A percentile compares a stretch with the other conserved stretches of the same genome.
Evolutionary conservation across 2,797 vertebrate genomes (phyloP).

Genomic region (Helarctos malayanus): DNA sequence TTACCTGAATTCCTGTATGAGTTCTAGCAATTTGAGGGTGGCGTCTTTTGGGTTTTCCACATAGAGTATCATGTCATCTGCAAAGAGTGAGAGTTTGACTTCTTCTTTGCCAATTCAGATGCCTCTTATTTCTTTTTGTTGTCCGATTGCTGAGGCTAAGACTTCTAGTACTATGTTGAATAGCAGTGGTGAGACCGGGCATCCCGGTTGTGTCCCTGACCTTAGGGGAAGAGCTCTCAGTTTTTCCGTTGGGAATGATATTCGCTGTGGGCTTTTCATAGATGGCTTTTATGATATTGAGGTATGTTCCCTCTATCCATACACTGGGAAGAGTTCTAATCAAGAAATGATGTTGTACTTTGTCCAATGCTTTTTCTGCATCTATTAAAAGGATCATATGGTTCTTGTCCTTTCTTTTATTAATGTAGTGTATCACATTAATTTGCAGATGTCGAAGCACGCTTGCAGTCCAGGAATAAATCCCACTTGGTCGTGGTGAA

Average conservation of each 20-base stretch:
- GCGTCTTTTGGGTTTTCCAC: not conserved
- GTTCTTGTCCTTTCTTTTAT: no score
- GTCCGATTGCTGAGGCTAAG: not conserved
- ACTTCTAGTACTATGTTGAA: not conserved
- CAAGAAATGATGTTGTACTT: no score
- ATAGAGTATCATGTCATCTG: not conserved
- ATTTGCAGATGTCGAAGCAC: no score
- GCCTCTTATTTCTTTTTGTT: not conserved
- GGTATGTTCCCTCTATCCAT: no score
- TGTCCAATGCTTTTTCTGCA: no score
- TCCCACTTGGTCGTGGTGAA: no score
- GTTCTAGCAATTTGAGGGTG: not conserved
- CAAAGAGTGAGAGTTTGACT: not conserved
- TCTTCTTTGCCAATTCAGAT: not conserved
- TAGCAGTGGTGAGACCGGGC: not conserved
- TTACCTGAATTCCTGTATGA: not conserved
- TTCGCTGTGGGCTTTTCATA: no score
- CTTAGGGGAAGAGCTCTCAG: not conserved
- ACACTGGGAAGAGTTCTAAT: no score
- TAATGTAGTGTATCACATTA: no score
- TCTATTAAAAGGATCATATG: no score
- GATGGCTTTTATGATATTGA: no score
- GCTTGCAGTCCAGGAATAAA: no score
- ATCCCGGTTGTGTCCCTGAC: not conserved
- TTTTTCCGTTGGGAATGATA: not conserved